Conservation (phyloP, 2,113 vertebrate genomes). For the Periophthalmodon schlosseri region DNA sequence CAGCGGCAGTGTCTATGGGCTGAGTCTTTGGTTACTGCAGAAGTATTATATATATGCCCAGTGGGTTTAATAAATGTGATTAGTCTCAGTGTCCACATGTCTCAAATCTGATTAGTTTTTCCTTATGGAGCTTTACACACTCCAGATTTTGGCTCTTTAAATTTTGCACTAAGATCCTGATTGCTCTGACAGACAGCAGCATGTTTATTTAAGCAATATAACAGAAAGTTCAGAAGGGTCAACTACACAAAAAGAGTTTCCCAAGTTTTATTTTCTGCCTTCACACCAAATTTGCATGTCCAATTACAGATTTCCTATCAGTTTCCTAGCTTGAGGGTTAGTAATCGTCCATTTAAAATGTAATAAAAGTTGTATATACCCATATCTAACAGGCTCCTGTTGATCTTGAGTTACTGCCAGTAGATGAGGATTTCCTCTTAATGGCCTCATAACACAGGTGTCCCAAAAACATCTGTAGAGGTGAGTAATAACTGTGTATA, state of each 20-base stretch:
- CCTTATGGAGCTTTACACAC: constrained; percentile 36
- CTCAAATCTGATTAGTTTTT: constrained; percentile 61
- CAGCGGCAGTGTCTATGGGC: constrained; percentile 54
- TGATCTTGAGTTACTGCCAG: constrained; percentile 8
- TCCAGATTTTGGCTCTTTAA: constrained; percentile 29
- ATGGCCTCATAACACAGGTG: not conserved
- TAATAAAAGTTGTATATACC: not conserved
- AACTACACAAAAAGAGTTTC: constrained; percentile 48
- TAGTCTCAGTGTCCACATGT: constrained; percentile 47
- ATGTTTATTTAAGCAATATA: constrained; percentile 58
- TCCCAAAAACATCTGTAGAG: constrained; percentile 4
- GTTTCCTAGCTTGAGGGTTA: not conserved
- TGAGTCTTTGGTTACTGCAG: constrained; percentile 43
- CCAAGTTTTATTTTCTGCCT: constrained; percentile 25
- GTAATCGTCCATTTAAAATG: constrained; percentile 3
- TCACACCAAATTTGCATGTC: constrained; percentile 25
- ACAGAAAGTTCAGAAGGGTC: constrained; percentile 39
- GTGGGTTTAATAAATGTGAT: constrained; percentile 66
- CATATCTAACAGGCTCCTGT: not conserved
- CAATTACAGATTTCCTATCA: constrained; percentile 6
- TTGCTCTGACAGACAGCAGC: constrained; percentile 59
- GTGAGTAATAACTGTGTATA: not conserved
- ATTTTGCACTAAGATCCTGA: constrained; percentile 42
- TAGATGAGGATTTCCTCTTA: not conserved
- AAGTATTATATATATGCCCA: constrained; percentile 32